Evolutionary conservation across 2,888 invertebrate genomes (phyloP).

Genomic region (Eupithecia pulchellata): DNA sequence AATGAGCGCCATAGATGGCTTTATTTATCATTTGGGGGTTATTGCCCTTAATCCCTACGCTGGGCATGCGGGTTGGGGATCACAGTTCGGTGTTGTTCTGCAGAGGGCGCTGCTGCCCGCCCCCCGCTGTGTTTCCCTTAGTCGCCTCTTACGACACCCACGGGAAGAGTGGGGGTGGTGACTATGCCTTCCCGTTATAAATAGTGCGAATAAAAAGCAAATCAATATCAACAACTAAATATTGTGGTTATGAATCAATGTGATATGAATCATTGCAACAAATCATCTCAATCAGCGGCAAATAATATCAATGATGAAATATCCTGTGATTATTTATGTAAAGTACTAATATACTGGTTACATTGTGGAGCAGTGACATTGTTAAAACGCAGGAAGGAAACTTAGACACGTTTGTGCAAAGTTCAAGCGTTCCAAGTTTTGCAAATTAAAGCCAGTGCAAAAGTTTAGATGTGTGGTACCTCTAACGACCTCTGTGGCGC

Average conservation of each 20-base stretch:
- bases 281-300: conserved; percentile 16
- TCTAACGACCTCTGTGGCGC: too few relatives aligned
- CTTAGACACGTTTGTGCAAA: conserved; percentile 6
- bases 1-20: too few relatives aligned
- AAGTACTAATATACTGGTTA: neutral
- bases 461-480: neutral
- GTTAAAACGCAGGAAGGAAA: neutral
- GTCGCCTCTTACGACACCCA: too few relatives aligned
- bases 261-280: conserved; percentile 13
- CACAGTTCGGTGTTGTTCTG: too few relatives aligned
- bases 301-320: conserved; percentile 5
- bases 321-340: neutral
- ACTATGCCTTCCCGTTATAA: too few relatives aligned
- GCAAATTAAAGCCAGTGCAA: neutral
- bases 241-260: neutral
- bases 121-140: too few relatives aligned
- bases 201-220: too few relatives aligned
- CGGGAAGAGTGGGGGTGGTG: too few relatives aligned
- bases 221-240: neutral
- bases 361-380: conserved; percentile 2
- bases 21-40: too few relatives aligned
- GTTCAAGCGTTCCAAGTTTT: neutral
- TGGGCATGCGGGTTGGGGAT: too few relatives aligned
- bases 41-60: too few relatives aligned
- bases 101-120: too few relatives aligned